Evolutionary conservation across 2,113 vertebrate genomes (phyloP), one percentile per base, ranked within the genome.

Genomic region (Alligator mississippiensis): DNA sequence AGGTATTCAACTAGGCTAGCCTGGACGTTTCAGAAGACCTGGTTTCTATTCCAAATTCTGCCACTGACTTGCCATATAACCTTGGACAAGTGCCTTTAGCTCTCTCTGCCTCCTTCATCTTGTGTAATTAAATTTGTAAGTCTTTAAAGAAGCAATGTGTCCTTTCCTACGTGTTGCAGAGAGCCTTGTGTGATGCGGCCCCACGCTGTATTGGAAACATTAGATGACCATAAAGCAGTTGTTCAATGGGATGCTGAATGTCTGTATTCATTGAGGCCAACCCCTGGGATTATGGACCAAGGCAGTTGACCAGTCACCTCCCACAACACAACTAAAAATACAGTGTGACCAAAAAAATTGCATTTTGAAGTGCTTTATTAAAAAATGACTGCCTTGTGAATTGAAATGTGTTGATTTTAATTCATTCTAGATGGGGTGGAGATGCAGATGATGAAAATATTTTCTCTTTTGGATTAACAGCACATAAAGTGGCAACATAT

Each of bases 101-200:
- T 77, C 58, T 19, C 77, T 21, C 5, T 5, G 5, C 74, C 19
- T n/a, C 3, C 19, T 85, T 30, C 2, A 18, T 1, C 57, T 34
- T 22, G 8, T 19, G 21, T 62, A 62, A 24, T 62, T 63, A 80
- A 25, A 82, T 72, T 14, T 75, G 3, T 10, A 18, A 58, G 63
- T 83, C 60, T 55, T 85, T 27, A 66, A 7, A 66, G 60, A 77
- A 89, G 5, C 2, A 4, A 2, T 11, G 47, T 68, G 38, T 58
- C 63, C 11, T 75, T 75, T 70, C 30, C n/a, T 55, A 9, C 54
- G 25, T 25, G 59, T 5, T 6, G 2, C 27, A 12, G 4, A 14
- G 16, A 27, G 0, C 58, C 3, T 77, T 59, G 55, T 28, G 5
- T 21, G 60, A 6, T 60, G 0, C 68, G 72, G 38, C 2, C 4